These are phyloP conservation scores for Bombus pyrosoma DNA, from an alignment of 1,140 invertebrate species.

Conservation along the genomic window DNA sequence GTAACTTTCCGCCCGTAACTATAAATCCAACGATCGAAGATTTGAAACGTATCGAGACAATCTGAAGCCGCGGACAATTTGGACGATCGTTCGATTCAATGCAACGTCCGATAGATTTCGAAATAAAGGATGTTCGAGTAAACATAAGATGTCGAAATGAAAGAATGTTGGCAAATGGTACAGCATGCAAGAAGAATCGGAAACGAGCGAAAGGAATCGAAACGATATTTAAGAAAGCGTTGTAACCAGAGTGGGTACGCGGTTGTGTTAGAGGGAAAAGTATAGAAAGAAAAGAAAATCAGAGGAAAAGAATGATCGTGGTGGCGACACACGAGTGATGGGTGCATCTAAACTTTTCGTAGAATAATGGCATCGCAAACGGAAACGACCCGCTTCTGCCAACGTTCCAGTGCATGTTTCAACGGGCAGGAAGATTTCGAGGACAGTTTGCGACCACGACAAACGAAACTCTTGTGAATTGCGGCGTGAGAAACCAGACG, in stretches of 20 bases:
- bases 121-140: not conserved
- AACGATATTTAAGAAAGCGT: slow-evolving; percentile 1
- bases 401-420: slow-evolving; percentile 1
- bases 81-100: not conserved
- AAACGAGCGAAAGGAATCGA: not conserved
- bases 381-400: slow-evolving; percentile 25
- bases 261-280: not conserved
- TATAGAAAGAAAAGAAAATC: not conserved
- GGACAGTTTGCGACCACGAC: slow-evolving; percentile 16
- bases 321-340: slow-evolving; percentile 33
- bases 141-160: not conserved
- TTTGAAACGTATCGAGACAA: not conserved
- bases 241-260: too few species aligned
- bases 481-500: not conserved
- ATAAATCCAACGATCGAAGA: not conserved
- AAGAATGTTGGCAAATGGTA: not conserved
- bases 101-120: not conserved
- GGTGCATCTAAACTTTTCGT: slow-evolving; percentile 53
- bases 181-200: not conserved
- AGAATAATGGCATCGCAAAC: slow-evolving; percentile 58
- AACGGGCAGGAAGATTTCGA: slow-evolving; percentile 32
- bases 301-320: slow-evolving; percentile 8
- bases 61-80: not conserved
- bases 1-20: not conserved
- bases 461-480: slow-evolving; percentile 30